Base-by-base conservation (phyloP, 2,888 invertebrate genomes). In the Phortica magna region DNA sequence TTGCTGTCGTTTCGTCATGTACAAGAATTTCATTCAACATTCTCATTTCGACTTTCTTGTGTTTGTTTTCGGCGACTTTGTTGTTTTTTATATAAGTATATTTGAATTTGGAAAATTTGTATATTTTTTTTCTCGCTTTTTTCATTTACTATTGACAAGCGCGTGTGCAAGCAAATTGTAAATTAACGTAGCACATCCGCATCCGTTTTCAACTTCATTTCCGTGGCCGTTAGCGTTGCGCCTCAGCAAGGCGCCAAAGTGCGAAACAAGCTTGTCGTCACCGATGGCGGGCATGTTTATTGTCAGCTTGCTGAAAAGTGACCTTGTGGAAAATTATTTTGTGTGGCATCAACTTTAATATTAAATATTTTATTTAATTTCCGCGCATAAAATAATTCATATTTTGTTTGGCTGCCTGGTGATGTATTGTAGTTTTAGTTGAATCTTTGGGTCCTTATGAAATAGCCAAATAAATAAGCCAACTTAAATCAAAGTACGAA, bases 201-300 rank as follows among this genome's bases (percentile, higher is more conserved):
- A 48, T 70, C 53, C 70, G 53, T 43, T 70, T 53, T 31, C 1
- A 70, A 48, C 48, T 53, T 53, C 48, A 53, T 70, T 65, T 65
- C 53, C 53, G 48, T 9, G 53, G 22, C 9, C 41, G 42, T 14
- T 9, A 2, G 68, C 17, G 5, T 48, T n/a, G 1, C 4, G 19
- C 3, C n/a, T 68, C 31, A 31, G 31, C 31, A 4, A 31, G 31
- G 31, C 31, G 31, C 31, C 31, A 31, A 31, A 31, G 31, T 1
- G 31, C 2, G 3, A 31, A 31, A 31, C 31, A 31, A 31, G 31
- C 31, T 31, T 31, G 31, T 31, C 31, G 31, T 31, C 31, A 31
- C 31, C 5, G 31, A 31, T 31, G 31, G 31, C 31, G 31, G 31
- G 3, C 31, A 31, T 31, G 31, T 31, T 31, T 31, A 31, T 31